A percentile compares a stretch with the other conserved stretches of the same genome.
These are phyloP conservation scores for Hirundichthys speculiger DNA, from an alignment of 2,113 vertebrate genomes.

Conservation along the genomic window DNA sequence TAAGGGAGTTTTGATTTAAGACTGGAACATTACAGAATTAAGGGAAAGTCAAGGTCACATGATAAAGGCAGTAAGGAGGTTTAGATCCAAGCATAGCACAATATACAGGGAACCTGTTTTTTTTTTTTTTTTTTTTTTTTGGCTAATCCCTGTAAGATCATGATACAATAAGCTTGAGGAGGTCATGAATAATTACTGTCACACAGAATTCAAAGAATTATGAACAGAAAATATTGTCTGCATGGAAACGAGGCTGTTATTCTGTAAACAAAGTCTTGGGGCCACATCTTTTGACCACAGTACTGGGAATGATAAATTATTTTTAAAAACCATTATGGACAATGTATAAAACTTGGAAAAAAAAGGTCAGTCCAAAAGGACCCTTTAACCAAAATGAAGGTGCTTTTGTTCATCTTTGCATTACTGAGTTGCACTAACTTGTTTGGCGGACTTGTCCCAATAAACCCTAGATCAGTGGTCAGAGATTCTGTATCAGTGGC, in stretches of 20 bases:
- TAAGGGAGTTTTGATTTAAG: no score
- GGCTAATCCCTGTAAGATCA: background rate
- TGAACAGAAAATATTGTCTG: no score
- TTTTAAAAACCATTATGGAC: background rate
- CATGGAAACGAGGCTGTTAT: no score
- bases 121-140: background rate
- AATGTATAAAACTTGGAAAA: background rate
- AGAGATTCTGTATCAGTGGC: background rate
- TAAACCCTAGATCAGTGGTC: background rate
- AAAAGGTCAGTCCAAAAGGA: background rate
- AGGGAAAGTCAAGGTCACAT: no score
- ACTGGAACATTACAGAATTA: no score
- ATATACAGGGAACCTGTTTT: background rate
- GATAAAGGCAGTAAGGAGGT: no score
- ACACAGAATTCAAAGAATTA: no score
- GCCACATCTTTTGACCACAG: background rate
- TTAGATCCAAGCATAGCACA: background rate
- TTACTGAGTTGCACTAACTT: constrained; percentile 36
- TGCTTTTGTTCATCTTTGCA: constrained; percentile 19
- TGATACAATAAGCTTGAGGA: no score
- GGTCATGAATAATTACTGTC: no score
- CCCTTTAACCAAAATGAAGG: background rate
- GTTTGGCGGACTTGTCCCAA: background rate
- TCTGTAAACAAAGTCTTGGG: background rate
- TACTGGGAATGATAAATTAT: background rate